Percentiles rank a stretch among this genome's conserved stretches.
phyloP scores from a whole-genome alignment of 2,797 vertebrate species.

The Geotrypetes seraphini region DNA sequence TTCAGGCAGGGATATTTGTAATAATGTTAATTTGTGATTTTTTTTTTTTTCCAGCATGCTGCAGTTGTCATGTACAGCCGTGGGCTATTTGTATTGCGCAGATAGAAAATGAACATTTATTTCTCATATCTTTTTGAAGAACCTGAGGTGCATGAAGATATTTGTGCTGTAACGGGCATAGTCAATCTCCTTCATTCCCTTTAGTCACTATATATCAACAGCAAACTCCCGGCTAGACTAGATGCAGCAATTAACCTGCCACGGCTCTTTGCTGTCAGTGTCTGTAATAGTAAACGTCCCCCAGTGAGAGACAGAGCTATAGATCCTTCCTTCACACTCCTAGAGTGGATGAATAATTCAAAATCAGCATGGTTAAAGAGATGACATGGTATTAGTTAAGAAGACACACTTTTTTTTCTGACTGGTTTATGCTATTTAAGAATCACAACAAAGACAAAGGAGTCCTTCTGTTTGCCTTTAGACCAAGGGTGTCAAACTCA shows the following conservation, averaged over 20 bases:
- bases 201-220: constrained; percentile 57
- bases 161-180: constrained; percentile 58
- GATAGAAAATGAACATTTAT: constrained; percentile 68
- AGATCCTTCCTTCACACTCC: constrained; percentile 45
- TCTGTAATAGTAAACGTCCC: constrained; percentile 53
- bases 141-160: constrained; percentile 62
- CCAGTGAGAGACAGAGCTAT: constrained; percentile 44
- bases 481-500: too few species aligned
- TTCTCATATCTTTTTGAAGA: constrained; percentile 61
- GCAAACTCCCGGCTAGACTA: constrained; percentile 52
- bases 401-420: constrained; percentile 24
- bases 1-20: constrained; percentile 54
- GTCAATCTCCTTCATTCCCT: constrained; percentile 55
- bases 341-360: constrained; percentile 58
- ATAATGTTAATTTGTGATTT: constrained; percentile 62
- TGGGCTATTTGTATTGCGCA: constrained; percentile 64
- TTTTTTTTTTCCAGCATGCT: constrained; percentile 32
- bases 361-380: constrained; percentile 58
- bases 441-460: constrained; percentile 11
- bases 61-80: constrained; percentile 43
- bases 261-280: constrained; percentile 51
- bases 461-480: too few species aligned
- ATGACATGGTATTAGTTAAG: constrained; percentile 56
- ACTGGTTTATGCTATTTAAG: constrained; percentile 45
- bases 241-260: constrained; percentile 65